Base-by-base conservation (phyloP, 2,888 invertebrate species). In the Cerceris ruficornis region DNA sequence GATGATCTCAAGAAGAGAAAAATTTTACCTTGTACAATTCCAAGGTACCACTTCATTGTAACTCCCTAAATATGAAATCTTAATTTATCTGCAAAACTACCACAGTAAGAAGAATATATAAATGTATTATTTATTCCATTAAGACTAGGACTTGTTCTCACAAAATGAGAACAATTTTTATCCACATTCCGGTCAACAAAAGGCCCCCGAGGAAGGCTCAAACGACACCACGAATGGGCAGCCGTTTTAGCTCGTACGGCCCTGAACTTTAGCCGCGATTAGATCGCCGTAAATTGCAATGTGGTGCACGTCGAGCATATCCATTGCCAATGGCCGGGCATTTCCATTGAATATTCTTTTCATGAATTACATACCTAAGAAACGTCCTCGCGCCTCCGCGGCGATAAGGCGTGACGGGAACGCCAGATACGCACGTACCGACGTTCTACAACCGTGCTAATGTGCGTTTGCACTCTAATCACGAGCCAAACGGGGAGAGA, bases 271-370 rank as follows among this genome's bases (percentile, higher is more conserved):
- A 86, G 87, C 81, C 86, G 86, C 88, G 89, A 89, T 89, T 86
- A 88, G 82, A 86, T 87, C 87, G 82, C 60, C 81, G 84, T 85
- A 86, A 86, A 90, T 91, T 90, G 88, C 86, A 85, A 91, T 91
- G 89, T 90, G 86, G 88, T 86, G 87, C 90, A 89, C 91, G 90
- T 90, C 86, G 86, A 64, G 77, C 80, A 87, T 86, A 86, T 88
- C 85, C 85, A 83, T 83, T 87, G 88, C 77, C 87, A 86, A 85
- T 85, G 86, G 73, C 79, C 86, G 83, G 75, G 81, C 80, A 81
- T 82, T 87, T 87, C 74, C 88, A 90, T 90, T 89, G 87, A 88
- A 89, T 89, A 90, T 90, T 90, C 90, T 85, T 87, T 89, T 88
- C 89, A 89, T 89, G 88, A 88, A 86, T 88, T 87, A 88, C 88